phyloP scores from a whole-genome alignment of 1,140 invertebrate species.

The Drosophila sproati region DNA sequence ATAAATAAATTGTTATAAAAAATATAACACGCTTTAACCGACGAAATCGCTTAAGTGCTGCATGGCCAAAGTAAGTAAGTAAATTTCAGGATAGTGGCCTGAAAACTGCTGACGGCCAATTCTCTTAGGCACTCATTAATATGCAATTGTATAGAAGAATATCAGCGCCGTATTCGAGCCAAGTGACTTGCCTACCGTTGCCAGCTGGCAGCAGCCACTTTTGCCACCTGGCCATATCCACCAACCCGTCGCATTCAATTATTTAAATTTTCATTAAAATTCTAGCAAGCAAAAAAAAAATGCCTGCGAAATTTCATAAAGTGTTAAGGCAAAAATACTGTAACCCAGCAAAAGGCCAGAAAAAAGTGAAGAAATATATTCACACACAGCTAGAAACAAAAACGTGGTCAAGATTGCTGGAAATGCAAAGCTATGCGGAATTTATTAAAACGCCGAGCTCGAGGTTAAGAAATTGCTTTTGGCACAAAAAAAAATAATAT shows the following conservation, averaged over 20 bases:
- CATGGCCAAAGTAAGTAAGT: slow-evolving; percentile 17
- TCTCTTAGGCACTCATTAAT: slow-evolving; percentile 72
- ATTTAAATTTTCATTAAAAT: slow-evolving; percentile 82
- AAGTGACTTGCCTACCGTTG: slow-evolving; percentile 13
- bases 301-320: slow-evolving; percentile 64
- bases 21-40: slow-evolving; percentile 18
- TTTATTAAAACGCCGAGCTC: slow-evolving; percentile 75
- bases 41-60: slow-evolving; percentile 51
- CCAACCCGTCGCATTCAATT: slow-evolving; percentile 69
- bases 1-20: background rate
- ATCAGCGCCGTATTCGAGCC: slow-evolving; percentile 9
- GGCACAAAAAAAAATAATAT: slow-evolving; percentile 45
- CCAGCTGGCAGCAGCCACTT: slow-evolving; percentile 47
- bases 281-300: slow-evolving; percentile 50
- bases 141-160: slow-evolving; percentile 61
- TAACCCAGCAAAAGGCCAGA: slow-evolving; percentile 23
- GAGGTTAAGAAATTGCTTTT: slow-evolving; percentile 79
- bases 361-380: slow-evolving; percentile 2
- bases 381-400: slow-evolving; percentile 21
- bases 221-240: slow-evolving; percentile 11
- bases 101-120: slow-evolving; percentile 52
- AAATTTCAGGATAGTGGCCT: background rate
- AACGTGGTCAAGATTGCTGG: slow-evolving; percentile 63
- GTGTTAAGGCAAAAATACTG: slow-evolving; percentile 78
- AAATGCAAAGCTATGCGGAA: slow-evolving; percentile 80